Conservation (phyloP, 2,888 invertebrate genomes). For the Spisula subtruncata region DNA sequence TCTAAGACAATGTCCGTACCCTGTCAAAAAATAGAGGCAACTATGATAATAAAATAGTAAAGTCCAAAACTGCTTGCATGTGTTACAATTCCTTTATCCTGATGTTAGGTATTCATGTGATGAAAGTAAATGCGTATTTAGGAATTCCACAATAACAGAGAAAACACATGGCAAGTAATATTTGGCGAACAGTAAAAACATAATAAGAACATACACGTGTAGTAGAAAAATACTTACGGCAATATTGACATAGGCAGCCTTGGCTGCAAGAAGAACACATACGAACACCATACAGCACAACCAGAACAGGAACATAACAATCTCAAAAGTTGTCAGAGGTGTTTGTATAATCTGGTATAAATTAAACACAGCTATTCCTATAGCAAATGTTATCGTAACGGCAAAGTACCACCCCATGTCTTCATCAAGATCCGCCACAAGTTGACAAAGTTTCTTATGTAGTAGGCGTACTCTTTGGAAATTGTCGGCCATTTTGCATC, state of each 20-base stretch:
- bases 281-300: not conserved
- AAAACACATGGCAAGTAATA: too few relatives aligned
- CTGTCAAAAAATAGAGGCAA: too few relatives aligned
- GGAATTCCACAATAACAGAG: too few relatives aligned
- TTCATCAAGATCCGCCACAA: slow-evolving; percentile 46
- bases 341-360: slow-evolving; percentile 48
- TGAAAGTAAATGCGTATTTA: too few relatives aligned
- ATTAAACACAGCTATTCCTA: slow-evolving; percentile 44
- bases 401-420: slow-evolving; percentile 52
- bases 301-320: slow-evolving; percentile 51
- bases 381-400: slow-evolving; percentile 27
- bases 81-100: too few relatives aligned
- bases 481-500: slow-evolving; percentile 30
- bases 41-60: too few relatives aligned
- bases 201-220: too few relatives aligned
- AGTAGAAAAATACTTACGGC: slow-evolving; percentile 37
- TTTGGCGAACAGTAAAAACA: too few relatives aligned
- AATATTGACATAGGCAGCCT: slow-evolving; percentile 45
- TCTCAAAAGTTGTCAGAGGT: not conserved
- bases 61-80: too few relatives aligned
- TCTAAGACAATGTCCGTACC: too few relatives aligned
- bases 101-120: too few relatives aligned
- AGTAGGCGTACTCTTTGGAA: slow-evolving; percentile 52
- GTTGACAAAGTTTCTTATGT: slow-evolving; percentile 51
- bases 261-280: not conserved